These are phyloP conservation scores for Pan paniscus DNA, from an alignment of 2,113 vertebrate species.

Conservation along the genomic window DNA sequence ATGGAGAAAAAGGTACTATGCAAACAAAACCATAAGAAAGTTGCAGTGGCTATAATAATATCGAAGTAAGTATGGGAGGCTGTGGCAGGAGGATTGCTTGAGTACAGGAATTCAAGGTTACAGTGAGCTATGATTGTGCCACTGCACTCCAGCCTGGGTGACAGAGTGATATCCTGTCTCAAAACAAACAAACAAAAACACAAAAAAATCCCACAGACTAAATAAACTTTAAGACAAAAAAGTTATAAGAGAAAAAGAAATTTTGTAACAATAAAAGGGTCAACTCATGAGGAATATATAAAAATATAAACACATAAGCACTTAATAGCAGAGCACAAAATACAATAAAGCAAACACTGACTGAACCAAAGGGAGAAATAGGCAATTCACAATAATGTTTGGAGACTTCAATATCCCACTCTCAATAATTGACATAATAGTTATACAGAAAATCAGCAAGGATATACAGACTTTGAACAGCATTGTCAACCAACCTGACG, in stretches of 20 bases:
- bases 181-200: too few relatives aligned
- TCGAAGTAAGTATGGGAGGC: background rate
- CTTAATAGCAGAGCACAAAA: background rate
- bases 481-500: background rate
- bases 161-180: too few relatives aligned
- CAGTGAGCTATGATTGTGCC: too few relatives aligned
- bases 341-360: background rate
- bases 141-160: too few relatives aligned
- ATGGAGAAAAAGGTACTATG: background rate
- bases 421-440: background rate
- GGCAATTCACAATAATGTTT: background rate
- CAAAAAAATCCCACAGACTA: background rate
- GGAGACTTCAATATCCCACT: background rate
- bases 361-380: background rate
- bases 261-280: background rate
- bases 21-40: background rate
- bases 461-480: background rate
- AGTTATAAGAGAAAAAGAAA: background rate
- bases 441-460: constrained; percentile 49
- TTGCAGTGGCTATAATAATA: background rate
- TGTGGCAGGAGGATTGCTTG: too few relatives aligned
- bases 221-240: constrained; percentile 32
- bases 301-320: background rate
- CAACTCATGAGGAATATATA: background rate
- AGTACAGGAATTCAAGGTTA: too few relatives aligned